These are phyloP conservation scores for Calosoma granatense DNA, from an alignment of 1,140 invertebrate genomes.

Conservation along the genomic window DNA sequence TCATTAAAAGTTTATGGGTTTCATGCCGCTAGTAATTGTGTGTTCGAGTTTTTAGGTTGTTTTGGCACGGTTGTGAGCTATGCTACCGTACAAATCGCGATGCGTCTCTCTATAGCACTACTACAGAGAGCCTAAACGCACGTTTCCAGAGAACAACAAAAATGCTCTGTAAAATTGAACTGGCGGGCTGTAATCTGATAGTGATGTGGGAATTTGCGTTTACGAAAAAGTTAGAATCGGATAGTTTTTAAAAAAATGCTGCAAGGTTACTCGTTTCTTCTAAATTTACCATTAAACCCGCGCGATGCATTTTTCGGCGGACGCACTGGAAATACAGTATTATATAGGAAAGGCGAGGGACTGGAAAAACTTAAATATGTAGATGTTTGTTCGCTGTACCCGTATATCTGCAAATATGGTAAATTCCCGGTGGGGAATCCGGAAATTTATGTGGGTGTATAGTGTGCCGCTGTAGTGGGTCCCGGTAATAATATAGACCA, in stretches of 20 bases:
- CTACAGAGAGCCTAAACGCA: background rate
- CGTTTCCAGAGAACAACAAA: background rate
- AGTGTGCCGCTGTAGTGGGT: slow-evolving; percentile 5
- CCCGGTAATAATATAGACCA: slow-evolving; percentile 10
- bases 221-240: background rate
- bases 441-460: slow-evolving; percentile 12
- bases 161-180: background rate
- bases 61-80: background rate
- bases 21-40: background rate
- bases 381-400: slow-evolving; percentile 32
- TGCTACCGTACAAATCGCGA: background rate
- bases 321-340: background rate
- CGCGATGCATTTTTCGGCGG: background rate
- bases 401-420: slow-evolving; percentile 25
- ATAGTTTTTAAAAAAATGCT: background rate
- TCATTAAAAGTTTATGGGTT: background rate
- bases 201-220: background rate
- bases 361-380: slow-evolving; percentile 31
- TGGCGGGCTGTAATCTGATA: background rate
- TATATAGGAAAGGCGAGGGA: background rate
- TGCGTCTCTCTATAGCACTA: background rate
- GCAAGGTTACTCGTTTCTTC: background rate
- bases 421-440: slow-evolving; percentile 32
- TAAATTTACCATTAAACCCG: background rate
- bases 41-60: background rate